Conservation (phyloP, 2,113 vertebrate genomes). For the Pelobates fuscus region DNA sequence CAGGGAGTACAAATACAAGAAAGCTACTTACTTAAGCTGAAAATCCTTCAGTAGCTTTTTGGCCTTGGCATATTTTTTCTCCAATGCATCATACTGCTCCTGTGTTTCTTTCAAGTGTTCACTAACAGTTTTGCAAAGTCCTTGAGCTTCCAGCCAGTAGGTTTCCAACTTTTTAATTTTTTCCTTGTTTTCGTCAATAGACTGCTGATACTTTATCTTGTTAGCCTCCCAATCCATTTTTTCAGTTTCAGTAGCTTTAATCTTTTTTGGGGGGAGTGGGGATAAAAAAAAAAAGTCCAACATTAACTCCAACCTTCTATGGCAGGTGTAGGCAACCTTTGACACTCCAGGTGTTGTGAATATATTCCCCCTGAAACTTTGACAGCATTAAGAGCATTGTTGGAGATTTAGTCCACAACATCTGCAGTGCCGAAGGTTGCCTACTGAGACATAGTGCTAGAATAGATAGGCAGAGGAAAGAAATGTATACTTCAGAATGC, state of each 20-base stretch:
- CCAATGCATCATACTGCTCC: slow-evolving; percentile 80
- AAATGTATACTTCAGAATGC: no score
- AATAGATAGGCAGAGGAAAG: no score
- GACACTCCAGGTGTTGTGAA: no score
- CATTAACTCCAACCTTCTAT: no score
- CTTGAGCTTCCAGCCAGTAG: slow-evolving; percentile 88
- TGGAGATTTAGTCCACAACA: no score
- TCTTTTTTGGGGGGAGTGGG: no score
- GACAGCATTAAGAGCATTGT: no score
- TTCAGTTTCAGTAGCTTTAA: slow-evolving; percentile 73
- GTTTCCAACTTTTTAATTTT: slow-evolving; percentile 83
- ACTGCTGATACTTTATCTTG: slow-evolving; percentile 77
- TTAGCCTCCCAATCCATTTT: slow-evolving; percentile 73
- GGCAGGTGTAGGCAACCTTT: no score
- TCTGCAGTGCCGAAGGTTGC: no score
- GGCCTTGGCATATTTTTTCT: slow-evolving; percentile 90
- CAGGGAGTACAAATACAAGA: background rate
- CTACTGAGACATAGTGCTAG: no score
- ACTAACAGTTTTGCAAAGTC: slow-evolving; percentile 83
- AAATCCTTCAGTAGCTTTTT: slow-evolving; percentile 91
- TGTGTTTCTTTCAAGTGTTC: slow-evolving; percentile 85
- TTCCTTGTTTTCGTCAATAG: slow-evolving; percentile 78
- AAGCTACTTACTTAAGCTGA: slow-evolving; percentile 84
- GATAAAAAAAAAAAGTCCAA: background rate
- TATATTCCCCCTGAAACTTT: no score